Base-by-base conservation (phyloP, 1,140 invertebrate species). In the Stegodyphus dumicola region DNA sequence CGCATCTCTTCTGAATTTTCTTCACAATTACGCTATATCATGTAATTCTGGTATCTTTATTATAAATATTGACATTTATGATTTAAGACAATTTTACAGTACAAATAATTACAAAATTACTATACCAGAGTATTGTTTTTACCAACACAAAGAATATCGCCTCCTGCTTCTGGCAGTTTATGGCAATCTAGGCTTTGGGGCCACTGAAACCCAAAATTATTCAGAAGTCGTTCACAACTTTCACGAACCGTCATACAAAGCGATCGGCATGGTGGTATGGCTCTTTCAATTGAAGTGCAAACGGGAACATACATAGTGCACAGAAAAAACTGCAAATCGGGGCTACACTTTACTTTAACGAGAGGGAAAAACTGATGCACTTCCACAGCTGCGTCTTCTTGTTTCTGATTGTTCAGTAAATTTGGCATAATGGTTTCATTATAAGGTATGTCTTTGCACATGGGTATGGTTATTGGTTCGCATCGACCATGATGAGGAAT, bases 391-490 rank as follows among this genome's bases (percentile, higher is more conserved):
- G 98, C 98, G 88, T 99, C 97, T 88, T 98, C 96, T 91, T 99
- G 97, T 88, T 95, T 97, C 75, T 94, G 94, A 89, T 99, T 98
- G 77, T 96, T 95, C 87, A 99, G 91, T 53, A 98, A 89, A 91
- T 99, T 99, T 6, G 97, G 98, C 94, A 98, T 97, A 81, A 98
- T 98, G 0, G 98, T 99, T 91, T 95, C 93, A 90, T 99, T 99
- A 91, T 99, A 99, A 56, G 93, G 93, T 78, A 99, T 95, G 89
- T 98, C 95, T 90, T 94, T 94, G 91, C 98, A 99, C 88, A 98
- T 93, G 13, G 95, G 95, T 85, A 99, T 96, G 6, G 94, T 96
- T 85, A 99, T 98, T 4, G 95, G 94, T 90, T 85, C 73, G 86
- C 73, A 79, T 75, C 80, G 69, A 17, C 87, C 87, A 48, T 87